A percentile compares a stretch with the other conserved stretches of the same genome.
These are phyloP conservation scores for Parazoanthus swiftii DNA, from an alignment of 92 coral and sea anemone species.

Conservation along the genomic window DNA sequence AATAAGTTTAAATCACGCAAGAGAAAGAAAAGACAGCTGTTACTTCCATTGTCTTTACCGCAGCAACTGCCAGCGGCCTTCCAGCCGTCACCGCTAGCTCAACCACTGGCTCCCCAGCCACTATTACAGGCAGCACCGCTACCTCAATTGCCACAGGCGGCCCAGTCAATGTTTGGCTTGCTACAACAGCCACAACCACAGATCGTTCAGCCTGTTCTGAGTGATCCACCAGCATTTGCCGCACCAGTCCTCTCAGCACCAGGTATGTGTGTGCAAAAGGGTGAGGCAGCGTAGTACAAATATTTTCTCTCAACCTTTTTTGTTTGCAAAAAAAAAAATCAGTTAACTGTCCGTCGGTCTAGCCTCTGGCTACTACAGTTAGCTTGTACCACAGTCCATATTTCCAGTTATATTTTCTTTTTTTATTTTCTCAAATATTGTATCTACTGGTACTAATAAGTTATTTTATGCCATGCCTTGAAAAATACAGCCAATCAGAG, in stretches of 20 bases:
- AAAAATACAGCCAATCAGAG: too few relatives aligned
- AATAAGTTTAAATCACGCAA: neutral
- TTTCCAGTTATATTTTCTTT: too few relatives aligned
- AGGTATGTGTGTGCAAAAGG: neutral
- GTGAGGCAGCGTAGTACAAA: neutral
- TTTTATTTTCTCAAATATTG: too few relatives aligned
- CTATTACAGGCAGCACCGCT: neutral
- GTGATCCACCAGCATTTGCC: conserved; percentile 1
- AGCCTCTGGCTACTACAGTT: too few relatives aligned
- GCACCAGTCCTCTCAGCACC: conserved; percentile 22
- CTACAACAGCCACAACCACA: conserved; percentile 30
- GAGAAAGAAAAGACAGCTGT: conserved; percentile 30
- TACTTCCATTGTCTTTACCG: conserved; percentile 11
- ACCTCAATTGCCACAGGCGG: conserved; percentile 4
- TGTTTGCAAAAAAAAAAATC: too few relatives aligned
- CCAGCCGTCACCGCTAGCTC: neutral
- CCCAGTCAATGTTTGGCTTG: conserved; percentile 12
- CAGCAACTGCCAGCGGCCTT: neutral
- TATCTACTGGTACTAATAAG: too few relatives aligned
- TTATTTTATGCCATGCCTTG: too few relatives aligned
- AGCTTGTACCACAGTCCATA: too few relatives aligned
- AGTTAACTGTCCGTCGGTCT: too few relatives aligned
- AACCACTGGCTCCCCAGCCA: conserved; percentile 17
- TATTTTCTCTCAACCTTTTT: too few relatives aligned
- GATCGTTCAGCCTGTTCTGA: conserved; percentile 7